phyloP scores from a whole-genome alignment of 2,888 invertebrate genomes.

The Venustoraphidia nigricollis region DNA sequence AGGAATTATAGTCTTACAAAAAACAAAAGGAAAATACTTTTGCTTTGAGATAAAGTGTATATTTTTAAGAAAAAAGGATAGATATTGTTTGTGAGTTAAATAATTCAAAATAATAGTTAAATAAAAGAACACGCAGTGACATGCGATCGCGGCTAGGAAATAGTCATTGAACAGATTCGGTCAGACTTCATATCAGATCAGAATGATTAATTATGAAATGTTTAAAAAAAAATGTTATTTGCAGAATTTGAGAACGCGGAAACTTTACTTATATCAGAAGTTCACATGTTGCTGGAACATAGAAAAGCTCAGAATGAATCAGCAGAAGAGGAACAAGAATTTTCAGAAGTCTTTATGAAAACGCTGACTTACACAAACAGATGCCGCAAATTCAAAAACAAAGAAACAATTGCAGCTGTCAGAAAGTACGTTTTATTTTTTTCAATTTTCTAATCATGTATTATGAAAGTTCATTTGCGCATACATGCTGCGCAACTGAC shows the following conservation, averaged over 20 bases:
- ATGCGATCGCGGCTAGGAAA: too few species aligned
- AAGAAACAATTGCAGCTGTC: conserved; percentile 93
- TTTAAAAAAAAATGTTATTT: conserved; percentile 11
- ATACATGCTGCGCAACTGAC: too few species aligned
- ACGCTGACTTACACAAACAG: conserved; percentile 91
- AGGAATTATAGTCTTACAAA: too few species aligned
- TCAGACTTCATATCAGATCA: too few species aligned
- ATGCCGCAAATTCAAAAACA: conserved; percentile 94
- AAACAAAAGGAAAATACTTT: too few species aligned
- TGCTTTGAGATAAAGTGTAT: too few species aligned
- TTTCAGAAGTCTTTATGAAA: conserved; percentile 97
- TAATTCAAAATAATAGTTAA: too few species aligned
- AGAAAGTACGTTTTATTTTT: conserved; percentile 51
- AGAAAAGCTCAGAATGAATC: conserved; percentile 95
- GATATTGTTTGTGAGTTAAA: too few species aligned
- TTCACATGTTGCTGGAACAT: conserved; percentile 91
- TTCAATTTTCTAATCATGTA: neutral
- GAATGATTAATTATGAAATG: too few species aligned
- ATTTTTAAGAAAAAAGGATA: too few species aligned
- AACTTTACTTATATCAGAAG: conserved; percentile 89
- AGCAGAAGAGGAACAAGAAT: conserved; percentile 95
- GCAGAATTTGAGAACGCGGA: conserved; percentile 97
- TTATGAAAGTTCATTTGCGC: neutral
- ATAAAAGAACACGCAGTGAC: too few species aligned
- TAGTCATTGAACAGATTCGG: too few species aligned